Evolutionary conservation across 2,797 vertebrate genomes (phyloP), one percentile per base, ranked within the genome.

Genomic region (Parauchenoglanis punctatus): DNA sequence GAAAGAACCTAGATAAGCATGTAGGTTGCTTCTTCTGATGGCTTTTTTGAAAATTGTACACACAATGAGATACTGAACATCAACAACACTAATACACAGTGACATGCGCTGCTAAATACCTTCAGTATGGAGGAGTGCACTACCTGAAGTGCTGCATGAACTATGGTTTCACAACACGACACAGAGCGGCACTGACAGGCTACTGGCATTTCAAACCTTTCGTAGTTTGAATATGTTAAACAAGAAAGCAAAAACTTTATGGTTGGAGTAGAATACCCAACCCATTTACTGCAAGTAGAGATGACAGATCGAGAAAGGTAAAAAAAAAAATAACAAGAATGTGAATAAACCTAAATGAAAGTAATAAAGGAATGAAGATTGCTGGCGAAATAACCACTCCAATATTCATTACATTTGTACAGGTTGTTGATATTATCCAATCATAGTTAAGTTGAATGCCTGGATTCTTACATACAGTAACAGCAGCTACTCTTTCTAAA

Each of bases 91-190:
- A 93, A 90, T 93, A 93, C 89, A 89, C 73, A 92, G 91, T 91
- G 94, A 95, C 96, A 97, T 96, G 97, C 97, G 93, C 90, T 93
- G 92, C 73, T 80, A 92, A 91, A 90, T 91, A 90, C 88, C 87
- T 49, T 88, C 67, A 31, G 59, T 81, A 91, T 91, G 92, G 90
- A 90, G 35, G 83, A 88, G 81, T 91, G 85, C 92, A 90, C 78
- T 67, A 35, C 78, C 86, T 81, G 84, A 89, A 91, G 91, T 92
- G 89, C 91, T 86, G 65, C 72, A 85, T 85, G 87, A 85, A 84
- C 89, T 89, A 93, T 88, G 73, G 89, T 75, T 86, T 89, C 92
- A 92, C 92, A 87, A 92, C 93, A 95, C 91, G 72, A 94, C 90
- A 86, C 90, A 93, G 8, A 31, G 46, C 46, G 63, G n/a, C 90